Evolutionary conservation across 92 coral and sea anemone genomes (phyloP), one percentile per base, ranked within the genome.

Genomic region (Montipora capitata): DNA sequence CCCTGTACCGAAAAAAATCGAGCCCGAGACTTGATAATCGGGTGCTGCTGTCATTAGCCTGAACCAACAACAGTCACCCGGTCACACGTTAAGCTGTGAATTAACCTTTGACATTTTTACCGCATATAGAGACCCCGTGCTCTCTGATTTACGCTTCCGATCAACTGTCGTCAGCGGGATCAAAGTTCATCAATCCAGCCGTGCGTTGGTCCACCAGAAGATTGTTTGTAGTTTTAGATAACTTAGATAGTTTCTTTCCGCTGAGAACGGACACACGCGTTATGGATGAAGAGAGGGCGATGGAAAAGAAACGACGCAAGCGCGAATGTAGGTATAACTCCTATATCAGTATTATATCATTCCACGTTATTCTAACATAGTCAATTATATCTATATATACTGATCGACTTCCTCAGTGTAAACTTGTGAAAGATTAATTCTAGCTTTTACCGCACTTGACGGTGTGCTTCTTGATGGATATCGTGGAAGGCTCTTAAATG

Each of bases 1-100:
- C 77, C 77, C 49, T 72, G 56, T 52, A 13, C 64, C 64, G 64
- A 58, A 58, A 58, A 58, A 58, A 58, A 9, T 58, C 64, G 64
- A 58, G 17, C 64, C 64, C 64, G 64, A 58, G 64, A 58, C 64
- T 58, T 58, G 64, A 13, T 58, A 58, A 4, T 58, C n/a, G 64
- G 4, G 64, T 58, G 64, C 64, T 58, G 11, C 64, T 58, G 14
- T 58, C 64, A 58, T 58, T 58, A 58, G 12, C 57, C 2, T 51
- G 57, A 51, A 51, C 57, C 57, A 51, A 7, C 52, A 48, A 48
- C 52, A 48, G 52, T 48, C 52, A 48, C 52, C 52, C 35, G 57
- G 57, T 51, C 57, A 7, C 57, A 51, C 57, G 57, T 49, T 49
- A 4, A 49, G 56, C 12, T 51, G 12, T 51, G 57, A 11, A 51